These are phyloP conservation scores for Ostrea edulis DNA, from an alignment of 1,140 invertebrate species.

Conservation along the genomic window DNA sequence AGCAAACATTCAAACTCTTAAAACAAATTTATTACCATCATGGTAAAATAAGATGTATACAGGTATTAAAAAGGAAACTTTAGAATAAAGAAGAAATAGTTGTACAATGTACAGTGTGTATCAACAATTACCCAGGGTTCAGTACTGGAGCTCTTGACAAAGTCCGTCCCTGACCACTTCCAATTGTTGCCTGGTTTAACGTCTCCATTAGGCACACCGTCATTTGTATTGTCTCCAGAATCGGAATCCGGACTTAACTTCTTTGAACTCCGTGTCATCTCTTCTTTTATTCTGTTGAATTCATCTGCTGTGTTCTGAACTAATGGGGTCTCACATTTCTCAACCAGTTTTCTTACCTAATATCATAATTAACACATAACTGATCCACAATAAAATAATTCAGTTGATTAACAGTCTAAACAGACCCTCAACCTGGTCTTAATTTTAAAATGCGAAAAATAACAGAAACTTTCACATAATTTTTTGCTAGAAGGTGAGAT, in stretches of 20 bases:
- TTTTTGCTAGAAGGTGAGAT: too few relatives aligned
- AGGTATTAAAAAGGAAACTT: too few relatives aligned
- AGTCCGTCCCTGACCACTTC: slow-evolving; percentile 75
- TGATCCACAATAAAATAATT: neutral
- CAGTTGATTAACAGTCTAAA: too few relatives aligned
- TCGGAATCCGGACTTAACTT: neutral
- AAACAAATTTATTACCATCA: too few relatives aligned
- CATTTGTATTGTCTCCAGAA: slow-evolving; percentile 21
- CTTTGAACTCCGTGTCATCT: slow-evolving; percentile 10
- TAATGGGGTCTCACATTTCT: slow-evolving; percentile 11
- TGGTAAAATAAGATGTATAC: too few relatives aligned
- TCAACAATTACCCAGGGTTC: slow-evolving; percentile 85
- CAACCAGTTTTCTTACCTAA: slow-evolving; percentile 8
- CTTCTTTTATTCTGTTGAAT: slow-evolving; percentile 81
- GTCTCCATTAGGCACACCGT: neutral
- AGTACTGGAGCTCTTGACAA: slow-evolving; percentile 73
- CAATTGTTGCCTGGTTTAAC: slow-evolving; percentile 58
- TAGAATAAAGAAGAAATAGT: too few relatives aligned
- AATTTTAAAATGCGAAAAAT: too few relatives aligned
- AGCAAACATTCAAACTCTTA: too few relatives aligned
- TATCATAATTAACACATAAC: neutral
- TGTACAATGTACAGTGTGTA: too few relatives aligned
- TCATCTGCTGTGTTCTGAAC: slow-evolving; percentile 64
- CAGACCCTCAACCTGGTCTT: too few relatives aligned
- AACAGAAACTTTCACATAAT: too few relatives aligned